Conservation (phyloP, 2,113 vertebrate species). For the Cathartes aura region DNA sequence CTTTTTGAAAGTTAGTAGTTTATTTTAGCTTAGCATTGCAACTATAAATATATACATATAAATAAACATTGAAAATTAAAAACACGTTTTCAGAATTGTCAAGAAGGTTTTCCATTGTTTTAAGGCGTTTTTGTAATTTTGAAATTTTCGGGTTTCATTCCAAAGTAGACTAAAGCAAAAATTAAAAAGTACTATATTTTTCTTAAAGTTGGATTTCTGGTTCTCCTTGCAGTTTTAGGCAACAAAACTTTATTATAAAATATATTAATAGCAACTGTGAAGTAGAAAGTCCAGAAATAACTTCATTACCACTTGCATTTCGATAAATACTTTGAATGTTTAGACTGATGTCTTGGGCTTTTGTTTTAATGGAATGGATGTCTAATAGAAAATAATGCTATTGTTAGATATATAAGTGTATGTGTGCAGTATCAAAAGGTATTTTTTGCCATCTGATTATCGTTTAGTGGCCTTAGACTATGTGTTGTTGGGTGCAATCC, state of each 20-base stretch:
- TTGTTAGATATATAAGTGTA: background rate
- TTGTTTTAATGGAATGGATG: background rate
- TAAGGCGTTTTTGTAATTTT: background rate
- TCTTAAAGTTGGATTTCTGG: background rate
- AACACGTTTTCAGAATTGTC: background rate
- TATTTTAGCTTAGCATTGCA: background rate
- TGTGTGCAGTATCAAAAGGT: background rate
- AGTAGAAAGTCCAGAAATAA: background rate
- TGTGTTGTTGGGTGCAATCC: background rate
- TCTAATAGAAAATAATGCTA: background rate
- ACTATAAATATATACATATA: background rate
- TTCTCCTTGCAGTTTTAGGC: background rate
- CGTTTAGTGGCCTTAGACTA: background rate
- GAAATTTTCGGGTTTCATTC: background rate
- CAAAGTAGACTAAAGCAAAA: background rate
- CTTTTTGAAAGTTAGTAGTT: background rate
- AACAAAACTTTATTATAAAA: background rate
- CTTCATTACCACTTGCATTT: background rate
- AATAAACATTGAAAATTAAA: background rate
- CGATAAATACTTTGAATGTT: background rate
- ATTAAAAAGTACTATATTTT: background rate
- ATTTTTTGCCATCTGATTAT: background rate
- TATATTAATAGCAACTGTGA: background rate
- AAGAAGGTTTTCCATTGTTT: background rate
- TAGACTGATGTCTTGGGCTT: background rate